Evolutionary conservation across 2,888 invertebrate genomes (phyloP), one percentile per base, ranked within the genome.

Genomic region (Oeneis ivallda): DNA sequence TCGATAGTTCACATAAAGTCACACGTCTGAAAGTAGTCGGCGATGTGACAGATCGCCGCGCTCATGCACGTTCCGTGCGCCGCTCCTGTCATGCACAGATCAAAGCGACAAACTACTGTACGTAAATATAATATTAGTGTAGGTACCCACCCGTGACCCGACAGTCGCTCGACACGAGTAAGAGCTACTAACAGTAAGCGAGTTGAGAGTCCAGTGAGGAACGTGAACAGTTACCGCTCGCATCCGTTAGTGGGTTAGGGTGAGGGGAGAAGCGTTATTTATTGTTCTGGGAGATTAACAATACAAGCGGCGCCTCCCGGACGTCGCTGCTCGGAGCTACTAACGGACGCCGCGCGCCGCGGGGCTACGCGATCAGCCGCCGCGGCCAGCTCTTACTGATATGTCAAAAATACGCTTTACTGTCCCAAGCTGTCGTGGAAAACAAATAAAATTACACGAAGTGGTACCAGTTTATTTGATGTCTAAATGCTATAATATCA

Each of bases 51-150:
- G 60, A 39, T 60, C 60, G 60, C 49, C 73, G 3, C 72, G 74
- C 56, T 59, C 89, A 89, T 89, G 89, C 88, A 87, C 82, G 87
- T 82, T 74, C 79, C 80, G 76, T 83, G 81, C 84, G 75, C 82
- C 78, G 82, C 76, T 62, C 68, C 68, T 62, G 79, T 83, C 89
- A 90, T 90, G 90, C 90, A 91, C 89, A 86, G 87, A 85, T 84
- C 87, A 86, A 89, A 90, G 89, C 90, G 87, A 87, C 89, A 88
- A 88, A 89, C 91, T 91, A 91, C 91, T 86, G 82, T 89, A 90
- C 87, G 89, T 89, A 89, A 87, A 89, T 85, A 88, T 86, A 88
- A 88, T 85, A 89, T 89, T 89, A 90, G 89, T 89, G 89, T 89
- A 17, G 39, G 65, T 65, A 90, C 91, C 90, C 90, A 91, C 89